phyloP scores from a whole-genome alignment of 30 jellyfish, hydroid and myxozoan genomes.

The Aurelia coerulea region DNA sequence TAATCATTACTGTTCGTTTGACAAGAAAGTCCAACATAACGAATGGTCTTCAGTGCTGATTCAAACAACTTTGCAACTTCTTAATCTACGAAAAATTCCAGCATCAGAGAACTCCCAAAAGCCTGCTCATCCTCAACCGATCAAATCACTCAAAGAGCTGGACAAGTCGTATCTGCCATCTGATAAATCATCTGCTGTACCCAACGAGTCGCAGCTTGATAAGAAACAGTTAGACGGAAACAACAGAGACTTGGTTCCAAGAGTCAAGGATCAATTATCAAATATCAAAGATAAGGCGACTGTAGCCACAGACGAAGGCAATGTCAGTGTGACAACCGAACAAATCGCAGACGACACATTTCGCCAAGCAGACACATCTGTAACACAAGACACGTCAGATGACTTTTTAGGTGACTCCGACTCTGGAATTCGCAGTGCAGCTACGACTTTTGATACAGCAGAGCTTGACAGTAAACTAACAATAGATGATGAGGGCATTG shows the following conservation, averaged over 20 bases:
- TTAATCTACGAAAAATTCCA: conserved; percentile 43
- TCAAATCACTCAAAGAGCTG: not conserved
- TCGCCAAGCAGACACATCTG: not conserved
- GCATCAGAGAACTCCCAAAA: not conserved
- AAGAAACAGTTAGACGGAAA: not conserved
- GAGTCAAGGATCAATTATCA: not conserved
- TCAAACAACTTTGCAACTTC: conserved; percentile 23
- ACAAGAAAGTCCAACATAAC: conserved; percentile 35
- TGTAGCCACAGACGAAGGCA: conserved; percentile 22
- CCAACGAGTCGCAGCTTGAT: too few relatives aligned
- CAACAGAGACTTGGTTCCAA: not conserved
- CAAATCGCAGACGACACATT: not conserved
- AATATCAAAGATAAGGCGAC: conserved; percentile 24
- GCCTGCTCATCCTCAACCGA: not conserved
- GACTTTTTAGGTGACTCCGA: not conserved
- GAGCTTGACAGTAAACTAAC: not conserved
- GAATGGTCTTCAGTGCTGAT: conserved; percentile 24
- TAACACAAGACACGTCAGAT: not conserved
- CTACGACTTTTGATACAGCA: conserved; percentile 20
- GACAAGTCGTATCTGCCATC: not conserved
- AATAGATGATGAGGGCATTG: conserved; percentile 2
- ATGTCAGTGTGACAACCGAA: not conserved
- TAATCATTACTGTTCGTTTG: conserved; percentile 52
- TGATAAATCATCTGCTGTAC: not conserved
- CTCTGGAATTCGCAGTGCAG: not conserved